Percentiles rank a stretch among this genome's conserved stretches.
Conservation (phyloP, 2,113 vertebrate species). For the Todiramphus chloris region DNA sequence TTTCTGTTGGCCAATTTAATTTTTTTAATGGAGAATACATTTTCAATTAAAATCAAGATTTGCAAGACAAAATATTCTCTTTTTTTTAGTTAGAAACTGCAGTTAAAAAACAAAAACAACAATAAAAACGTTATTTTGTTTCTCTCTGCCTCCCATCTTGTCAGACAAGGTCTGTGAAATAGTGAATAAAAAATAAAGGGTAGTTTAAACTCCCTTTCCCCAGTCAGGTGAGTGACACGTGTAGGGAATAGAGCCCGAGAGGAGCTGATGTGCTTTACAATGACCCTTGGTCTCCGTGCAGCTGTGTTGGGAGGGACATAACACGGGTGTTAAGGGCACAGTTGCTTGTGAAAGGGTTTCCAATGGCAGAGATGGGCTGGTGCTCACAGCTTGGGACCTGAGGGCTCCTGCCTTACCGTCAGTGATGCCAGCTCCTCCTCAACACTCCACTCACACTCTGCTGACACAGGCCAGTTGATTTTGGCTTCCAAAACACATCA, state of each 20-base stretch:
- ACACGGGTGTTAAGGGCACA: not conserved
- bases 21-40: not conserved
- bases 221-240: not conserved
- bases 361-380: not conserved
- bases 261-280: rapidly evolving
- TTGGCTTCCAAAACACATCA: not conserved
- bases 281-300: not conserved
- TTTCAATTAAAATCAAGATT: not conserved
- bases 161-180: not conserved
- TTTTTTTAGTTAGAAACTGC: not conserved
- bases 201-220: not conserved
- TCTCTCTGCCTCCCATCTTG: not conserved
- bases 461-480: not conserved
- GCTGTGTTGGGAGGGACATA: no score
- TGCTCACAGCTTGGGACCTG: not conserved
- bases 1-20: not conserved
- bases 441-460: rapidly evolving
- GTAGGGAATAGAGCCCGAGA: not conserved
- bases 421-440: not conserved
- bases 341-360: not conserved
- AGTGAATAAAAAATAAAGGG: not conserved
- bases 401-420: not conserved
- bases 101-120: not conserved
- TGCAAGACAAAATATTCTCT: not conserved
- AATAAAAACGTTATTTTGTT: not conserved